Evolutionary conservation across 2,113 vertebrate species (phyloP).

Genomic region (Alethe castanea): DNA sequence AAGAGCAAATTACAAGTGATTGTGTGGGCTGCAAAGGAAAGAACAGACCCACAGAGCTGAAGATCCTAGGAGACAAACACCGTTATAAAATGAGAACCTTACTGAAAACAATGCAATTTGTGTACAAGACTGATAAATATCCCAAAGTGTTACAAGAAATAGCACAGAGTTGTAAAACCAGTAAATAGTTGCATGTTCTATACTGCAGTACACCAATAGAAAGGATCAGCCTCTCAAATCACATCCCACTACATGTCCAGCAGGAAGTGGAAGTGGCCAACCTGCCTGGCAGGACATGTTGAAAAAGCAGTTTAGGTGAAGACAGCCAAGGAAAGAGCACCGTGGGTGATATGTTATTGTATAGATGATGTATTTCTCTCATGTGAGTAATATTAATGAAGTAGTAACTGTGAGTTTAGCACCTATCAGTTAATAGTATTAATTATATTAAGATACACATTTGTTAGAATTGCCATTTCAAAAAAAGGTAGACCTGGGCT

Average conservation of each 20-base stretch:
- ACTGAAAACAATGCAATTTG: neutral
- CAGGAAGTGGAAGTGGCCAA: neutral
- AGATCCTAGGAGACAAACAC: neutral
- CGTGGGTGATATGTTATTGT: neutral
- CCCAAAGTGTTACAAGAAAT: conserved; percentile 36
- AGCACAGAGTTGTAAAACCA: conserved; percentile 38
- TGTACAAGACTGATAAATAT: conserved; percentile 26
- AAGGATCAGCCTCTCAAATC: neutral
- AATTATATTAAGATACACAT: neutral
- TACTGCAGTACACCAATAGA: neutral
- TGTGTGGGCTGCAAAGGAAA: neutral
- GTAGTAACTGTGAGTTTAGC: conserved; percentile 22
- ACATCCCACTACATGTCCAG: neutral
- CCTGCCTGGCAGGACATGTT: neutral
- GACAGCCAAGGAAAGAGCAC: conserved; percentile 1
- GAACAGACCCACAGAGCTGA: neutral
- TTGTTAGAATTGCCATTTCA: neutral
- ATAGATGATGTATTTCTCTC: neutral
- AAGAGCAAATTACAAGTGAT: neutral
- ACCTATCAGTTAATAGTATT: conserved; percentile 20
- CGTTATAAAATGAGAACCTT: neutral
- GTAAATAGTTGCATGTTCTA: conserved; percentile 5
- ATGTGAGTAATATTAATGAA: conserved; percentile 1
- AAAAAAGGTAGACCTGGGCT: neutral
- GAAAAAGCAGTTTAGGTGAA: neutral